Evolutionary conservation across 2,797 vertebrate species (phyloP), one percentile per base, ranked within the genome.

Genomic region (Gorsachius magnificus): DNA sequence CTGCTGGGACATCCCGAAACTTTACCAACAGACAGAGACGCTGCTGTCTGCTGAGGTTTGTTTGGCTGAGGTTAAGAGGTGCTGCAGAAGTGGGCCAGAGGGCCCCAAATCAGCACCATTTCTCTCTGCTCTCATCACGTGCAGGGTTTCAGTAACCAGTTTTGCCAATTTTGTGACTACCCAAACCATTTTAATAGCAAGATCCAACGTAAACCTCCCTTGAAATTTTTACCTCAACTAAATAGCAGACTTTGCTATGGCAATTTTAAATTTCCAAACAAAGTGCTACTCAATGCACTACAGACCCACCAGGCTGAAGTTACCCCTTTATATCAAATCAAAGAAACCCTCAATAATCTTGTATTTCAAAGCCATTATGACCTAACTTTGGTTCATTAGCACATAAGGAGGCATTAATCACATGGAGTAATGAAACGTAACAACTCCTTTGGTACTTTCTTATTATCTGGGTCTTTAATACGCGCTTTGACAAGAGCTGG

Each of bases 291-390:
- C 70, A 22, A 78, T 66, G 82, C 83, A 31, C 66, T 64, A 92
- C 85, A 90, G 90, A 92, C 66, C 58, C 81, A 75, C 92, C 45
- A 94, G 92, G 91, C 38, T 89, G 56, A 93, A 96, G 64, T 50
- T 91, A 82, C 13, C 58, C 56, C 48, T 95, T 91, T 71, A 25
- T n/a, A 91, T 80, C 41, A 95, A 94, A 90, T 94, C 83, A 96
- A 95, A 97, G 36, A 88, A 88, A 82, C 65, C 71, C 94, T 96
- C 66, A 92, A 91, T 95, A 77, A 80, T 92, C 78, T 94, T 72
- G 51, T 26, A 70, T 93, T 95, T 95, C 91, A 87, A 95, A 95
- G 81, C 60, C 36, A 79, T 97, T 96, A 90, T 66, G n/a, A 76
- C 58, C 53, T 91, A 72, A 72, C 95, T 91, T 80, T 38, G 60